Evolutionary conservation across 1,140 invertebrate genomes (phyloP).

Genomic region (Drosophila pseudoananassae): DNA sequence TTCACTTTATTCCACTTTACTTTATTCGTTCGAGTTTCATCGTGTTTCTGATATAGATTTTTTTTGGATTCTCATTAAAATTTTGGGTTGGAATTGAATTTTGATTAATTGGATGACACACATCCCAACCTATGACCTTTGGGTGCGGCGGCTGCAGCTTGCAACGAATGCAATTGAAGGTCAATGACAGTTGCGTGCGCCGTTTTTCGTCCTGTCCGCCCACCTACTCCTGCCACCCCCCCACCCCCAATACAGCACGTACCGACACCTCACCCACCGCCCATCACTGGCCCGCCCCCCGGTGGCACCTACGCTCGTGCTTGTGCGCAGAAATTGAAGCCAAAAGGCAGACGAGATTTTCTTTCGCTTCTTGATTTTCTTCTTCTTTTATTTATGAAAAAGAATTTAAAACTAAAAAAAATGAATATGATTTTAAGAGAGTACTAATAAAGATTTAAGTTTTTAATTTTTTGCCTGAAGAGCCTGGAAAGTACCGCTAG

Average conservation of each 20-base stretch:
- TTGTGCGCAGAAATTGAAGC: conserved; percentile 56
- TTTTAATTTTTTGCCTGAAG: neutral
- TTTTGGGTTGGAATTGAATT: conserved; percentile 14
- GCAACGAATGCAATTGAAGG: conserved; percentile 76
- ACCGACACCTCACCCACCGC: neutral
- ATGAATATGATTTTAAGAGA: too few species aligned
- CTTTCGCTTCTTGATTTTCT: neutral
- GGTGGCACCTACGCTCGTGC: conserved; percentile 17
- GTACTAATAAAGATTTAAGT: neutral
- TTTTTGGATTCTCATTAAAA: neutral
- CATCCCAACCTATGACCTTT: conserved; percentile 71
- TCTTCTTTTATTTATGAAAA: neutral
- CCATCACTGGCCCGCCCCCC: conserved; percentile 1
- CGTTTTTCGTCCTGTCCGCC: conserved; percentile 53
- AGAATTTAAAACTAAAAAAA: too few species aligned
- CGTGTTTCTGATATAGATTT: neutral
- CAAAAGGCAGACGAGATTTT: conserved; percentile 42
- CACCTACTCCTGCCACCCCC: neutral
- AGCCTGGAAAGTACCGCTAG: conserved; percentile 28
- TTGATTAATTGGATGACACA: conserved; percentile 63
- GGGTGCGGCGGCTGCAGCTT: conserved; percentile 72
- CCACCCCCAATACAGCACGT: neutral
- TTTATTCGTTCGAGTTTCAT: neutral
- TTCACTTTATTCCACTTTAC: neutral
- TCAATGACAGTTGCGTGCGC: conserved; percentile 80